phyloP scores from a whole-genome alignment of 2,113 vertebrate genomes.

The Pedetes capensis region DNA sequence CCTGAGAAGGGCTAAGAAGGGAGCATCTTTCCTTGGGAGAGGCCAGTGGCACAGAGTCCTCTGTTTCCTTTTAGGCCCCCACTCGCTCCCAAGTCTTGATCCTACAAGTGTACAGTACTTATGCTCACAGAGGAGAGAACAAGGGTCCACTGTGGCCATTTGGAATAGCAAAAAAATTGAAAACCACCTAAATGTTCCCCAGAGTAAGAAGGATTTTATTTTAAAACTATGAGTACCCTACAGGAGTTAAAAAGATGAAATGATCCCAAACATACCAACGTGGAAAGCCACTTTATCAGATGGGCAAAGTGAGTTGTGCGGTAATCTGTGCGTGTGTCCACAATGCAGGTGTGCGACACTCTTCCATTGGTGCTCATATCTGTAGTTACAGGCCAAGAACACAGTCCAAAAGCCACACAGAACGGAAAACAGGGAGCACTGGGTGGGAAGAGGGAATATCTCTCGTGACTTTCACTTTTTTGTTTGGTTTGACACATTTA shows the following conservation, averaged over 20 bases:
- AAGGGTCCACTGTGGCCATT: not conserved
- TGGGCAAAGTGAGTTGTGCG: not conserved
- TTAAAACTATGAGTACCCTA: not conserved
- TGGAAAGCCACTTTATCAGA: not conserved
- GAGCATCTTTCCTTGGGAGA: not conserved
- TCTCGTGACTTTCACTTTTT: not conserved
- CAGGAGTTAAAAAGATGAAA: constrained; percentile 25
- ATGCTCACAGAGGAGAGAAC: not conserved
- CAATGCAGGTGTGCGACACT: not conserved
- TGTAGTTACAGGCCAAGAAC: not conserved
- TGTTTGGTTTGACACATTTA: constrained; percentile 49
- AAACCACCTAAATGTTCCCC: not conserved
- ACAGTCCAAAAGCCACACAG: not conserved
- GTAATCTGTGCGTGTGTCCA: accelerated
- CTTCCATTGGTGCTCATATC: not conserved
- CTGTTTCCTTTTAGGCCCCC: not conserved
- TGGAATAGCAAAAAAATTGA: not conserved
- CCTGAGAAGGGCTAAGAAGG: not conserved
- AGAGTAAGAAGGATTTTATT: not conserved
- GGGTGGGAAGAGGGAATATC: not conserved
- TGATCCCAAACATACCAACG: not conserved
- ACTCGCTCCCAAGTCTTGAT: not conserved
- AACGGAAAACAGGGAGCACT: not conserved
- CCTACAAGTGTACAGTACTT: not conserved
- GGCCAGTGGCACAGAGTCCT: not conserved